Percentiles rank a stretch among this genome's conserved stretches.
Conservation (phyloP, 2,797 vertebrate genomes). For the Melopsittacus undulatus region DNA sequence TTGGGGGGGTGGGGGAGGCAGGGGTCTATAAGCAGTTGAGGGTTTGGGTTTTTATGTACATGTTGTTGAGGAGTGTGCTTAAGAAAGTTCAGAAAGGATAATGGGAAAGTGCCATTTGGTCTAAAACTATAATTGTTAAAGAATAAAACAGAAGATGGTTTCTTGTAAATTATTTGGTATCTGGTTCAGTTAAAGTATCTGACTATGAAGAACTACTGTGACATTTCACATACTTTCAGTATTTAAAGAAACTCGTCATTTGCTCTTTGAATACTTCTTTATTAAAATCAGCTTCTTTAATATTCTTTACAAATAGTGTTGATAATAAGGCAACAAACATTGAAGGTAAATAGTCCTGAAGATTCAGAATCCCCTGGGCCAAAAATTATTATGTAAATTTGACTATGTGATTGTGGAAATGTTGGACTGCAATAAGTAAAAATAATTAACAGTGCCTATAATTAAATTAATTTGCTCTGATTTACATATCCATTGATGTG, state of each 20-base stretch:
- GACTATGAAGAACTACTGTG: conserved; percentile 14
- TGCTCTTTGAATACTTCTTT: background rate
- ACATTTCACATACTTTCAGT: background rate
- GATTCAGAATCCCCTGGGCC: background rate
- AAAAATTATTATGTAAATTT: background rate
- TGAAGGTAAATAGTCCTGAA: background rate
- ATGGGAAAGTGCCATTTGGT: conserved; percentile 57
- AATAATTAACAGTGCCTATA: background rate
- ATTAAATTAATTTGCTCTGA: background rate
- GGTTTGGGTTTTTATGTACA: background rate
- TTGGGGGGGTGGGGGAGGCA: fast-evolving
- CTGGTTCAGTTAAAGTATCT: conserved; percentile 16
- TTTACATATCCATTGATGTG: background rate
- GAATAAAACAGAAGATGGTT: conserved; percentile 18
- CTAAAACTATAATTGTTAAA: conserved; percentile 43
- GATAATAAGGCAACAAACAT: background rate
- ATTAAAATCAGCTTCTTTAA: background rate
- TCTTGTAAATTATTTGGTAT: conserved; percentile 16
- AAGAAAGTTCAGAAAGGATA: conserved; percentile 60
- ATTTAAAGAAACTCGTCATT: background rate
- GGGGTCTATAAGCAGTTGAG: background rate
- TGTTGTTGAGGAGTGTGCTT: background rate
- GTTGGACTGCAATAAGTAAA: background rate
- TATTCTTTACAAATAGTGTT: background rate
- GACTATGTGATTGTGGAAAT: background rate